A percentile compares a stretch with the other conserved stretches of the same genome.
Evolutionary conservation across 2,888 invertebrate species (phyloP).

Genomic region (Cryptus armator): DNA sequence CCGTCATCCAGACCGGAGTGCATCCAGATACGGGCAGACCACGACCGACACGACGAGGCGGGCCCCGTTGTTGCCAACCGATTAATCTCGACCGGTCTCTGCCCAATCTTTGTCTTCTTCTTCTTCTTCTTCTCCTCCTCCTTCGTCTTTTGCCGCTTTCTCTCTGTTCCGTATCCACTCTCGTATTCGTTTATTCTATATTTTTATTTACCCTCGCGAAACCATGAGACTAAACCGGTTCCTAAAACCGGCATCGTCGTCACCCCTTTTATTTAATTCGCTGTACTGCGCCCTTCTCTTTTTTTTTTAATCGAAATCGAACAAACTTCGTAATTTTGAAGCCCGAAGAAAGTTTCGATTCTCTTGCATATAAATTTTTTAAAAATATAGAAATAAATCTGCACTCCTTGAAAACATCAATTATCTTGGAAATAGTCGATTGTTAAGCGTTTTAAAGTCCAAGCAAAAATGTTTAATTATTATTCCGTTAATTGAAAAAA

Average conservation of each 20-base stretch:
- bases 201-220: conserved; percentile 19
- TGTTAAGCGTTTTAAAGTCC: too few species aligned
- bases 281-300: not conserved
- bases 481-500: too few species aligned
- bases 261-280: not conserved
- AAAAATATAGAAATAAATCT: too few species aligned
- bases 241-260: conserved; percentile 9
- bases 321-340: not conserved
- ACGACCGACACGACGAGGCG: conserved; percentile 41
- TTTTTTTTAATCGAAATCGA: not conserved
- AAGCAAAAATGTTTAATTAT: too few species aligned
- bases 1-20: conserved; percentile 60
- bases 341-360: too few species aligned
- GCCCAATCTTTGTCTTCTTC: conserved; percentile 58
- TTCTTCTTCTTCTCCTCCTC: conserved; percentile 27
- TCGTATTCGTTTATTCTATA: conserved; percentile 9
- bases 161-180: conserved; percentile 7
- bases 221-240: conserved; percentile 2
- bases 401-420: too few species aligned
- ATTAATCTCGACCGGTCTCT: conserved; percentile 77
- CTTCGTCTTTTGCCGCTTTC: conserved; percentile 67
- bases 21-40: conserved; percentile 63
- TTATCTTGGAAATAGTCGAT: too few species aligned
- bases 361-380: too few species aligned
- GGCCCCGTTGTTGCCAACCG: conserved; percentile 76